phyloP scores from a whole-genome alignment of 2,888 invertebrate species.

The Gortyna flavago region DNA sequence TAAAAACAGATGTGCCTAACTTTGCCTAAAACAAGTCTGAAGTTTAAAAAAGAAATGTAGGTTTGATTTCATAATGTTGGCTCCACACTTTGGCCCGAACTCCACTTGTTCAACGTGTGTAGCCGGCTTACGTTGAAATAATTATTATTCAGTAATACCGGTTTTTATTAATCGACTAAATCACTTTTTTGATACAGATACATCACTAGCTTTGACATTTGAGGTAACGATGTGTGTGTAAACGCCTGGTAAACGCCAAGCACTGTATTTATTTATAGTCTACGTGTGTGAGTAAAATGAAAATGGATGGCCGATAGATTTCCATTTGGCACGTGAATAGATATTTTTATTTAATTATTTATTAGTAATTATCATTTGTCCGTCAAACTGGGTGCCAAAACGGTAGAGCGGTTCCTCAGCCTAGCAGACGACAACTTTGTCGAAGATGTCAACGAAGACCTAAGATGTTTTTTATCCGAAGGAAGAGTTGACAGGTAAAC shows the following conservation, averaged over 20 bases:
- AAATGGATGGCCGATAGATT: conserved; percentile 83
- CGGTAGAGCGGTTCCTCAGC: conserved; percentile 86
- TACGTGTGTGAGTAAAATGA: conserved; percentile 73
- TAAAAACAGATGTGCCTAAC: background rate
- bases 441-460: conserved; percentile 88
- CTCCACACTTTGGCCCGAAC: background rate
- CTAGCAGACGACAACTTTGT: conserved; percentile 87
- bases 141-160: conserved; percentile 15
- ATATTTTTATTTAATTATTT: conserved; percentile 79
- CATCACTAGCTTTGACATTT: conserved; percentile 65
- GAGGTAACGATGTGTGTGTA: conserved; percentile 42
- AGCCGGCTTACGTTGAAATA: background rate
- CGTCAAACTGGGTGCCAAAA: conserved; percentile 90
- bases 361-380: conserved; percentile 68
- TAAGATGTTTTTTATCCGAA: conserved; percentile 87
- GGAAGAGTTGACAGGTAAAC: conserved; percentile 89
- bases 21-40: background rate
- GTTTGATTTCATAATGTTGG: background rate
- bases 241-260: conserved; percentile 47
- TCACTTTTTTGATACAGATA: background rate
- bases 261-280: conserved; percentile 56
- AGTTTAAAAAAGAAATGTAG: background rate
- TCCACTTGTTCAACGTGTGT: background rate
- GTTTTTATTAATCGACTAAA: conserved; percentile 57
- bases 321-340: conserved; percentile 83